A percentile compares a stretch with the other conserved stretches of the same genome.
phyloP scores from a whole-genome alignment of 2,113 vertebrate species.

The Aegotheles bennettii region DNA sequence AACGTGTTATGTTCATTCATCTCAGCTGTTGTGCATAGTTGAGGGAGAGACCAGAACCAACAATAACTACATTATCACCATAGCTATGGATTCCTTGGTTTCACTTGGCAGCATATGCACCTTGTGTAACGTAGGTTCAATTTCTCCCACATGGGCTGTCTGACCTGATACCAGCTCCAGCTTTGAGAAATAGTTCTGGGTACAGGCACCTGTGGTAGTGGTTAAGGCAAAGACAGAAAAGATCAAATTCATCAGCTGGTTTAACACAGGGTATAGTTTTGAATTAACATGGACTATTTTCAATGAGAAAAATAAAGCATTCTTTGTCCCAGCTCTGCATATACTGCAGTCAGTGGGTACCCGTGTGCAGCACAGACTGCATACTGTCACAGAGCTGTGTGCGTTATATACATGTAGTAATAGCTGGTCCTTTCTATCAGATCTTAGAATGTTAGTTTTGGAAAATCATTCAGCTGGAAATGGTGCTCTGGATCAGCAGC shows the following conservation, averaged over 20 bases:
- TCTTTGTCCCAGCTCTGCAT: not conserved
- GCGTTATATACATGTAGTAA: accelerated
- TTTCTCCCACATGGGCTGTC: not conserved
- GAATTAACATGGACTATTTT: not conserved
- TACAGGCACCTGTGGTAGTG: not conserved
- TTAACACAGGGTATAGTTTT: not conserved
- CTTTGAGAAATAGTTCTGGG: not conserved
- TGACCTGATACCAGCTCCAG: not conserved
- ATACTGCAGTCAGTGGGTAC: not conserved
- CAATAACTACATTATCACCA: not conserved
- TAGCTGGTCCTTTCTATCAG: not conserved
- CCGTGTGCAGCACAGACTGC: accelerated
- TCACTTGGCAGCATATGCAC: not conserved
- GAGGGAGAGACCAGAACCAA: not conserved
- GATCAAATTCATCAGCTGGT: not conserved
- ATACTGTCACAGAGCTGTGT: not conserved
- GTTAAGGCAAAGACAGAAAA: not conserved
- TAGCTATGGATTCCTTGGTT: not conserved
- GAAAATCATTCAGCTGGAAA: not conserved
- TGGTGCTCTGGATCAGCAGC: not conserved
- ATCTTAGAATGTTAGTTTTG: not conserved
- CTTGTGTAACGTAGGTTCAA: not conserved
- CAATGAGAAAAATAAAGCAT: not conserved
- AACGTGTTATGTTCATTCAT: accelerated
- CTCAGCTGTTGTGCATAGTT: not conserved